phyloP scores from a whole-genome alignment of 2,113 vertebrate genomes.

The Pteropus alecto region DNA sequence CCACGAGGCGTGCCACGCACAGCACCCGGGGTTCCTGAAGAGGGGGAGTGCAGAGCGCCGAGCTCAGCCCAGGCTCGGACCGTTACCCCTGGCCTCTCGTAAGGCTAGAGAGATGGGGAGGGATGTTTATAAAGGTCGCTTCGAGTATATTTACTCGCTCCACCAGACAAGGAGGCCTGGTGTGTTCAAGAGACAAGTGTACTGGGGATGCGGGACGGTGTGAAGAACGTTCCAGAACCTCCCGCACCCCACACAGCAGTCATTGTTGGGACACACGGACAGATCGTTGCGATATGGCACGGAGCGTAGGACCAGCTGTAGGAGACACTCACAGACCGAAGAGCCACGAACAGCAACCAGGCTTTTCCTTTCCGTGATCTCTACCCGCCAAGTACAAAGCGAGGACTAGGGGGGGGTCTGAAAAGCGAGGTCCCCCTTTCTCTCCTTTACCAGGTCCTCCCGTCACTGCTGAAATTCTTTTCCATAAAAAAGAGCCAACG shows the following conservation, averaged over 20 bases:
- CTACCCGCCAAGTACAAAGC: rapidly evolving
- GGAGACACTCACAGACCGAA: rapidly evolving
- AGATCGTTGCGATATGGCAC: rapidly evolving
- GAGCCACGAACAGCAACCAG: neutral
- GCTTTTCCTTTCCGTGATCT: neutral
- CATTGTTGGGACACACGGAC: rapidly evolving
- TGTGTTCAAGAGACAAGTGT: rapidly evolving
- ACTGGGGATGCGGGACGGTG: rapidly evolving
- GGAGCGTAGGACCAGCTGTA: rapidly evolving
- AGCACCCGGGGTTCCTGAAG: neutral
- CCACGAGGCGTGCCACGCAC: rapidly evolving
- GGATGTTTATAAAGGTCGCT: neutral
- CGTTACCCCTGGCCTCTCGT: neutral
- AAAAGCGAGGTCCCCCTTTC: rapidly evolving
- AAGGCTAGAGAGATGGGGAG: neutral
- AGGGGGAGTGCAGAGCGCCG: neutral
- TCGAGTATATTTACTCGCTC: neutral
- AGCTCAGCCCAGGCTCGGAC: neutral
- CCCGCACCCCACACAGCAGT: rapidly evolving
- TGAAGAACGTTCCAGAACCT: too few species aligned
- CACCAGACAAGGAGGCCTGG: neutral
- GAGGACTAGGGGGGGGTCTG: rapidly evolving
- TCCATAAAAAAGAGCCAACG: neutral
- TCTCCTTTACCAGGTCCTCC: rapidly evolving
- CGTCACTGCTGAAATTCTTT: neutral